Evolutionary conservation across 2,888 invertebrate genomes (phyloP).

Genomic region (Eueremaeus valkanovi): DNA sequence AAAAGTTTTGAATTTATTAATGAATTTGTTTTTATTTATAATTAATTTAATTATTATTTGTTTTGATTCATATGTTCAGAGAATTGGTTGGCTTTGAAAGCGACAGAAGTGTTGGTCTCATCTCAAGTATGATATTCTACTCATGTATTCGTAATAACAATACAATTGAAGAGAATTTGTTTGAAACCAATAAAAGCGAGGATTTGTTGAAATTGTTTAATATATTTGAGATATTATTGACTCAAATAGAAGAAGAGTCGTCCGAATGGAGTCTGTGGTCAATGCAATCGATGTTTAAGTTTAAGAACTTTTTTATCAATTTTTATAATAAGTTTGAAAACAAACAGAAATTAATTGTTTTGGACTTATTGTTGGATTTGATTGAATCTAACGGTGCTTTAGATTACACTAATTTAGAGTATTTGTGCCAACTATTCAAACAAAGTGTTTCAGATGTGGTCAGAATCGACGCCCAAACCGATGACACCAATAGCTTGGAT

Average conservation of each 20-base stretch:
- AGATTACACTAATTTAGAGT: background rate
- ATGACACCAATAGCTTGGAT: background rate
- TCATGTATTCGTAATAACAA: background rate
- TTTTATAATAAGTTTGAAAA: background rate
- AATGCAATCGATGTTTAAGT: background rate
- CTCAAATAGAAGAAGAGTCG: slow-evolving; percentile 2
- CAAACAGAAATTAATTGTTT: slow-evolving; percentile 23
- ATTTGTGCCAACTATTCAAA: slow-evolving; percentile 20
- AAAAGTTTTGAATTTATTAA: background rate
- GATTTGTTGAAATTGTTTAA: slow-evolving; percentile 24
- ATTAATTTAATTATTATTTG: background rate
- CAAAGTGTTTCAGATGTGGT: background rate
- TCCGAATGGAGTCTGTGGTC: slow-evolving; percentile 40
- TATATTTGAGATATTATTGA: slow-evolving; percentile 19
- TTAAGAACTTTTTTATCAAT: background rate
- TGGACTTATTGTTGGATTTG: slow-evolving; percentile 34
- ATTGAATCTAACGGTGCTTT: background rate
- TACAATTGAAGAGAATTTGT: background rate
- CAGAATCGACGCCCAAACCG: slow-evolving; percentile 25
- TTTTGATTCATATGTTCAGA: background rate
- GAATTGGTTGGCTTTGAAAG: background rate
- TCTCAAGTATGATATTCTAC: slow-evolving; percentile 27
- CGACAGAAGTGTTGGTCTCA: background rate
- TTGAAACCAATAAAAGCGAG: slow-evolving; percentile 1
- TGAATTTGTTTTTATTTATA: too few species aligned